These are phyloP conservation scores for Vulpes vulpes DNA, from an alignment of 2,113 vertebrate species.

Conservation along the genomic window DNA sequence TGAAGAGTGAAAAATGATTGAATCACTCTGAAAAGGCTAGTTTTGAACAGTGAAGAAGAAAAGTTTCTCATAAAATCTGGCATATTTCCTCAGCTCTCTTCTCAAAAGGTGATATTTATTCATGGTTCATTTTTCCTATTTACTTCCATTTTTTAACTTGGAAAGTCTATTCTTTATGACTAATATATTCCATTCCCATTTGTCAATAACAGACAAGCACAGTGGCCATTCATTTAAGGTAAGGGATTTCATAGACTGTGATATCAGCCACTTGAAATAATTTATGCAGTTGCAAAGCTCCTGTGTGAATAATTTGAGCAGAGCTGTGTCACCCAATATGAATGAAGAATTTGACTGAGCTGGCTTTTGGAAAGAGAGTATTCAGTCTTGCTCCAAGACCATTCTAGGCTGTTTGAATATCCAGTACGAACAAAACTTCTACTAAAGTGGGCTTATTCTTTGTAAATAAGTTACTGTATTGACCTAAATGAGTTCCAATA, in stretches of 20 bases:
- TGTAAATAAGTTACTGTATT: neutral
- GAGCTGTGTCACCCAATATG: constrained; percentile 22
- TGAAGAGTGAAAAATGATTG: neutral
- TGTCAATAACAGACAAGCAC: constrained; percentile 1
- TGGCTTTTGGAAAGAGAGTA: neutral
- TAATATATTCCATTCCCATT: constrained; percentile 52
- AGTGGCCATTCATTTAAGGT: constrained; percentile 59
- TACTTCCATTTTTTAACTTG: constrained; percentile 64
- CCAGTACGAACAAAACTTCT: neutral
- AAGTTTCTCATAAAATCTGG: constrained; percentile 46
- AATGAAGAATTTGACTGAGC: constrained; percentile 46
- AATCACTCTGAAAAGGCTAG: neutral
- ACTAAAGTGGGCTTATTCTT: neutral
- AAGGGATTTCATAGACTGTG: constrained; percentile 61
- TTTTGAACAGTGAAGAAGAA: neutral
- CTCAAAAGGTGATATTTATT: constrained; percentile 58
- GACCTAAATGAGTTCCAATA: neutral
- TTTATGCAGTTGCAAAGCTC: constrained; percentile 43
- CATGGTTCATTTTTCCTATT: constrained; percentile 55
- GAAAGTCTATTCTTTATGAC: constrained; percentile 52
- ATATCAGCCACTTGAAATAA: constrained; percentile 70
- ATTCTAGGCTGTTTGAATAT: neutral
- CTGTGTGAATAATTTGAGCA: constrained; percentile 19
- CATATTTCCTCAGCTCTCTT: constrained; percentile 22
- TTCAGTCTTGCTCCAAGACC: neutral